Evolutionary conservation across 1,140 invertebrate genomes (phyloP), one percentile per base, ranked within the genome.

Genomic region (Leptoteleia sp.): DNA sequence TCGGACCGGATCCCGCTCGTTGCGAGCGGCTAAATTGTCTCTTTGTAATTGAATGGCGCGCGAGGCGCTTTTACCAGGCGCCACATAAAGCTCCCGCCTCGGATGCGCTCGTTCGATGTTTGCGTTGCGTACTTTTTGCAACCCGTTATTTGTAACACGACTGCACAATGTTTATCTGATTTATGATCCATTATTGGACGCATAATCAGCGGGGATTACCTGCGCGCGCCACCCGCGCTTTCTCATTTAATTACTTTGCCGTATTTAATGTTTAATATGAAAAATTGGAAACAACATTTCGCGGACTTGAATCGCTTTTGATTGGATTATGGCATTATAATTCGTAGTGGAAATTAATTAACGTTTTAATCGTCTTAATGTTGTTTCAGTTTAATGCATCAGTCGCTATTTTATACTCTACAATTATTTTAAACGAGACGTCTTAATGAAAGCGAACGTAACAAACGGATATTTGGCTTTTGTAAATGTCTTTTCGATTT

Each of bases 31-130:
- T 37, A 42, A 70, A 59, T 52, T 50, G 43, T 59, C 19, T 59
- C 54, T 52, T 59, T 48, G 64, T 48, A 37, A 68, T 48, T 68
- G 22, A 55, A 57, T 48, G 33, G 35, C 27, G 47, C 35, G 38
- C 27, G 38, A 47, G 8, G 22, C 13, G 47, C 47, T 67, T 67
- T 67, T 67, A 11, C 57, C 40, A 25, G 29, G 43, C 43, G 57
- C 43, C 43, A 47, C 12, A 61, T 47, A 61, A 61, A 61, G n/a
- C 11, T 22, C 16, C 7, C 4, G 31, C 12, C 38, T 47, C 31
- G 45, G 12, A 7, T 61, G n/a, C 11, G 29, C 40, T 59, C 35
- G n/a, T 35, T 35, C 55, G 8, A 27, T 55, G 31, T 54, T 54
- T 54, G 19, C 48, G 25, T 35, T 33, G 2, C 35, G 11, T 15